Evolutionary conservation across 2,888 invertebrate genomes (phyloP), one percentile per base, ranked within the genome.

Genomic region (Caenorhabditis japonica): DNA sequence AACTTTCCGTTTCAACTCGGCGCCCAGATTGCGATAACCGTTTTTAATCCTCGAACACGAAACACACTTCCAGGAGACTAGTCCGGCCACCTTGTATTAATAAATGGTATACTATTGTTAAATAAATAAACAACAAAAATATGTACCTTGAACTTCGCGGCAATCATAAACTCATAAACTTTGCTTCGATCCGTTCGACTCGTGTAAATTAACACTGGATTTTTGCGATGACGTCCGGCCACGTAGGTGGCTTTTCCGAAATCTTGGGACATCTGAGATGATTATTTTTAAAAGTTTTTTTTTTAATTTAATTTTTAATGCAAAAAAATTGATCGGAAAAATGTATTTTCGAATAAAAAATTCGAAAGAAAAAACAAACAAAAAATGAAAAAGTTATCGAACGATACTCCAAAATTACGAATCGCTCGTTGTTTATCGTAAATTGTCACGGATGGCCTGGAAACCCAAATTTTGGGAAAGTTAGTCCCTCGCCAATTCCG

Each of bases 11-110:
- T 66, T 61, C 39, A 66, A 27, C 38, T 60, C 52, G 0, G 38
- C 55, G 1, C 55, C 44, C 15, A 66, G 21, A 30, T 55, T 49
- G 13, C 66, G 73, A 51, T 73, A 68, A 13, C 58, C 56, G 23
- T 73, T 68, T 34, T 60, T 60, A 13, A 73, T 44, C 41, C 59
- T 73, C 0, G 56, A 21, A 17, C 73, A 73, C 0, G 60, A 51
- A 0, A 66, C 66, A 38, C 73, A 73, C 27, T 73, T 73, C 73
- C 73, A 73, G 0, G 73, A 73, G 10, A 73, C 73, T n/a, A 73
- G 17, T 33, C 73, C 73, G 15, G 66, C 51, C 10, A 39, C 41
- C 66, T 71, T 47, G 62, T 56, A 3, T 2, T 15, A 3, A 39
- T 12, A 3, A 23, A 25, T 17, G 5, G 17, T 41, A 39, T 30